phyloP scores from a whole-genome alignment of 1,140 invertebrate genomes.

The Harpegnathos saltator region DNA sequence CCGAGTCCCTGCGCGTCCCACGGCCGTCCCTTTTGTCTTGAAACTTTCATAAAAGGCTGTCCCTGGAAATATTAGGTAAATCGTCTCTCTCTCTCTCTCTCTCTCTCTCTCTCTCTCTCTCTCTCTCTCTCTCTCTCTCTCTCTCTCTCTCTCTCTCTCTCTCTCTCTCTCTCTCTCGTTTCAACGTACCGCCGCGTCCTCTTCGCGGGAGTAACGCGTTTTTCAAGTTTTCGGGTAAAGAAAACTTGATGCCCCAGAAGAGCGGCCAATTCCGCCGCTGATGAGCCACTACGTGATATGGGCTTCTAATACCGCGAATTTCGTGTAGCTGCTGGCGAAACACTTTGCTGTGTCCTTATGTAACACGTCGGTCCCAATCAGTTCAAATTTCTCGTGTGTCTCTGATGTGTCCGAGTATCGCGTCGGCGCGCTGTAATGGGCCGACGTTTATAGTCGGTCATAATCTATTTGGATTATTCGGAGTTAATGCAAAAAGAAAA shows the following conservation, averaged over 20 bases:
- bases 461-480: neutral
- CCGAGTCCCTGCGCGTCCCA: neutral
- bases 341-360: constrained; percentile 46
- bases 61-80: constrained; percentile 12
- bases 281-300: constrained; percentile 75
- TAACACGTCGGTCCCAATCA: constrained; percentile 38
- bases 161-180: no score
- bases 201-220: constrained; percentile 37
- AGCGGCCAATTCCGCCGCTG: constrained; percentile 73
- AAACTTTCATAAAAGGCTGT: neutral
- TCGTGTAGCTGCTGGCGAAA: constrained; percentile 47
- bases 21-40: neutral
- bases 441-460: neutral
- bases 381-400: constrained; percentile 29
- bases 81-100: no score
- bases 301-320: constrained; percentile 73
- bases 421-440: neutral
- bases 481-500: no score
- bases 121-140: no score
- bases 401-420: neutral
- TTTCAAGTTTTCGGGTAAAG: constrained; percentile 75
- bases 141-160: no score
- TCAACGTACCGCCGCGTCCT: constrained; percentile 1
- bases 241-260: constrained; percentile 72
- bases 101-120: no score